A percentile compares a stretch with the other conserved stretches of the same genome.
Conservation (phyloP, 2,888 invertebrate genomes). For the Agrenia bidenticulata region DNA sequence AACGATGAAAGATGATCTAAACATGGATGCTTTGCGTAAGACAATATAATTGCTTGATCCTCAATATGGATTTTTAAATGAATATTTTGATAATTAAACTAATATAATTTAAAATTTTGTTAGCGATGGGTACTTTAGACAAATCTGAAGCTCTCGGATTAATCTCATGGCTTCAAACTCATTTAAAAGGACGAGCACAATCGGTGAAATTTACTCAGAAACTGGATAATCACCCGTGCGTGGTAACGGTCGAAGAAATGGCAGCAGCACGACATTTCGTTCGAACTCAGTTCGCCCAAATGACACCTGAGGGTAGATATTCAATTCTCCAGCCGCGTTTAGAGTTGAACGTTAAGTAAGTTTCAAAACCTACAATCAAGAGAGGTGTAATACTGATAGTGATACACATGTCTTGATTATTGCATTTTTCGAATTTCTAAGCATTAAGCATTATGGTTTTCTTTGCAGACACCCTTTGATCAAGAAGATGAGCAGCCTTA, state of each 20-base stretch:
- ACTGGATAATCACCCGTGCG: slow-evolving; percentile 87
- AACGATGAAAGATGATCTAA: slow-evolving; percentile 65
- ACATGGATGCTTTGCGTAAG: slow-evolving; percentile 65
- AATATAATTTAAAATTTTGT: not conserved
- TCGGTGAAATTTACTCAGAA: slow-evolving; percentile 80
- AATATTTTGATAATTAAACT: not conserved
- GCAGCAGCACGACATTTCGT: slow-evolving; percentile 94
- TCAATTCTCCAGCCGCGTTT: slow-evolving; percentile 85
- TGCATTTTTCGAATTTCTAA: not conserved
- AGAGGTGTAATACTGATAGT: not conserved
- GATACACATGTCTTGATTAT: not conserved
- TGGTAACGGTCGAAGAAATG: slow-evolving; percentile 95
- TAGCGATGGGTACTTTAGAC: slow-evolving; percentile 69
- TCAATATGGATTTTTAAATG: slow-evolving; percentile 3
- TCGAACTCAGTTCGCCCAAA: slow-evolving; percentile 77
- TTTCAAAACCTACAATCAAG: slow-evolving; percentile 23
- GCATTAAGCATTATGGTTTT: not conserved
- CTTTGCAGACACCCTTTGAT: slow-evolving; percentile 79
- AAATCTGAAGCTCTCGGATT: slow-evolving; percentile 76
- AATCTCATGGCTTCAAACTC: slow-evolving; percentile 70
- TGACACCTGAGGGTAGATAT: slow-evolving; percentile 81
- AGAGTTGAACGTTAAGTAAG: slow-evolving; percentile 89
- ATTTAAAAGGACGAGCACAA: slow-evolving; percentile 66
- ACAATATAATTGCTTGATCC: too few relatives aligned
- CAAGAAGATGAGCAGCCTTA: slow-evolving; percentile 78